Evolutionary conservation across 2,797 vertebrate species (phyloP), one percentile per base, ranked within the genome.

Genomic region (Carduelis carduelis): DNA sequence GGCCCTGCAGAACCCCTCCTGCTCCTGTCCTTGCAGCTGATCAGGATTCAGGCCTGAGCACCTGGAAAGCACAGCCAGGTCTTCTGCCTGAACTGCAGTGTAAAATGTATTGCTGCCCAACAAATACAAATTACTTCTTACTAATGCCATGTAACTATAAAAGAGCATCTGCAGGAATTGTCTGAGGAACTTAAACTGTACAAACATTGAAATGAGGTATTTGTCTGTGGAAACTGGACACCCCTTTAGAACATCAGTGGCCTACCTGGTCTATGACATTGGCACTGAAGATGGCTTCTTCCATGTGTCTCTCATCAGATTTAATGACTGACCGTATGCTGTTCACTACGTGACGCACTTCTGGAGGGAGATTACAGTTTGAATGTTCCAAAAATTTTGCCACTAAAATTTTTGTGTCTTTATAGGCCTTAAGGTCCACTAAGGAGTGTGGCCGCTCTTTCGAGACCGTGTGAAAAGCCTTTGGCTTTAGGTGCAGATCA

Each of bases 381-480:
- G 99, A 98, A 90, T 99, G 99, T 98, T 99, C 99, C 98, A 99
- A 97, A 96, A 99, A 99, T 83, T 99, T 99, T 47, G 99, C 99
- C 98, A 99, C 99, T 97, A 99, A 95, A 84, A 99, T 98, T 97
- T 99, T 99, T 92, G 99, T 98, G 98, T 99, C 99, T 95, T 99
- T 98, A 91, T 99, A 99, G 96, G 99, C 98, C 97, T 99, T 98
- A 72, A 99, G 98, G 97, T 99, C 99, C 81, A 98, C 99, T 89
- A 99, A 96, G 18, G 99, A 99, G 93, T 97, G 98, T 0, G 98
- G 99, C 23, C 98, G 98, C 81, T 99, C 98, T 27, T 98, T 97
- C 68, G 97, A 97, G 90, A 96, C 94, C 6, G 81, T 95, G 72
- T 96, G 98, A 57, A 98, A 96, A 71, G 98, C 93, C 90, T 97